These are phyloP conservation scores for Pimpla rufipes DNA, from an alignment of 2,888 invertebrate species.

Conservation along the genomic window DNA sequence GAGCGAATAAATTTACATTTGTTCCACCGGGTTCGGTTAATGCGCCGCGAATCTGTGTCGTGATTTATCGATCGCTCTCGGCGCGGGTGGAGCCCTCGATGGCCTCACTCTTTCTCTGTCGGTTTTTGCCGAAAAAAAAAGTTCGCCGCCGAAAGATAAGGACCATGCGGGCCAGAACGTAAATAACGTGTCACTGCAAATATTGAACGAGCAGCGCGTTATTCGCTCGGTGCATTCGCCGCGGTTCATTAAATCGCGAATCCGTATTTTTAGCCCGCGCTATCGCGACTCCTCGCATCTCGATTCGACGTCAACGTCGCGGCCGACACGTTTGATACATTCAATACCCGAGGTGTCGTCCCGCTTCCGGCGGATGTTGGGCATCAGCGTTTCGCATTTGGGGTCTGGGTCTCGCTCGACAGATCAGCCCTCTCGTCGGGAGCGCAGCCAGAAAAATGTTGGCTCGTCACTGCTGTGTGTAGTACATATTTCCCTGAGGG, in stretches of 20 bases:
- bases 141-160: not conserved
- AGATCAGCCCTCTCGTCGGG: not conserved
- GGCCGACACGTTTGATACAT: constrained; percentile 2
- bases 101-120: not conserved
- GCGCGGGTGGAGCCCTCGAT: not conserved
- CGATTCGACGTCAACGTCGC: not conserved
- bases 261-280: not conserved
- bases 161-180: not conserved
- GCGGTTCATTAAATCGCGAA: not conserved
- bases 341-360: constrained; percentile 6
- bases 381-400: not conserved
- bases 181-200: not conserved
- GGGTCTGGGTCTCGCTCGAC: not conserved
- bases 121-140: not conserved
- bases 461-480: too few relatives aligned
- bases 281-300: not conserved
- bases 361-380: constrained; percentile 21
- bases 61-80: not conserved
- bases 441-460: not conserved
- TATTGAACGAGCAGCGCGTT: not conserved
- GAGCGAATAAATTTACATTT: constrained; percentile 3
- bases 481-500: too few relatives aligned
- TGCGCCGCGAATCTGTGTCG: not conserved
- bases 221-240: not conserved
- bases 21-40: not conserved